A percentile compares a stretch with the other conserved stretches of the same genome.
Conservation (phyloP, 2,888 invertebrate genomes). For the Ochropacha duplaris region DNA sequence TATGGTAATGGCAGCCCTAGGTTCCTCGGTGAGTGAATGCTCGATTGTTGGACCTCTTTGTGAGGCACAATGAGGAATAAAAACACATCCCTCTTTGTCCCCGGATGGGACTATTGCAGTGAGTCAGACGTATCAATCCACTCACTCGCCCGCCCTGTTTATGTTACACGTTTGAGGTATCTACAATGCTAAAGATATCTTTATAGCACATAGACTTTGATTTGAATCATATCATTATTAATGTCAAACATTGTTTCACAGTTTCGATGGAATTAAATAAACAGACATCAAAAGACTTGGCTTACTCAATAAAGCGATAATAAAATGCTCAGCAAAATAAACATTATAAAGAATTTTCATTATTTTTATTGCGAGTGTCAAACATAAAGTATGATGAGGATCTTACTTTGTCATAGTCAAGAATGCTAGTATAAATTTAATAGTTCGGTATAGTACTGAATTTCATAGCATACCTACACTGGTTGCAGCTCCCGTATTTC, state of each 20-base stretch:
- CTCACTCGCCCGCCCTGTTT: constrained; percentile 14
- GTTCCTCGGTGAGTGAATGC: constrained; percentile 46
- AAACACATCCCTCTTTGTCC: constrained; percentile 68
- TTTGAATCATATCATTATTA: too few species aligned
- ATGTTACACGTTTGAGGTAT: background rate
- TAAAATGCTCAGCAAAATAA: background rate
- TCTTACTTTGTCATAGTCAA: background rate
- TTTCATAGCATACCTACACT: background rate
- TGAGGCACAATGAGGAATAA: constrained; percentile 68
- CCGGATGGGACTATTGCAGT: constrained; percentile 40
- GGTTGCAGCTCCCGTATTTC: background rate
- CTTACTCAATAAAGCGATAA: too few species aligned
- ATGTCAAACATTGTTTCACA: too few species aligned
- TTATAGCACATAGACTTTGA: background rate
- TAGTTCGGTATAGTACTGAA: background rate
- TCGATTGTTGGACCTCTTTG: constrained; percentile 66
- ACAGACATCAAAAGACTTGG: too few species aligned
- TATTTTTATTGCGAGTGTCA: background rate
- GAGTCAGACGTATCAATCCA: constrained; percentile 50
- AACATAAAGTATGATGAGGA: background rate
- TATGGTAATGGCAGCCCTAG: constrained; percentile 52
- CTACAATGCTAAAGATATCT: background rate
- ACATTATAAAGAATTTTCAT: background rate
- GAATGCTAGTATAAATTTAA: background rate
- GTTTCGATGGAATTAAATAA: too few species aligned